Evolutionary conservation across 2,113 vertebrate genomes (phyloP).

Genomic region (Tiliqua scincoides): DNA sequence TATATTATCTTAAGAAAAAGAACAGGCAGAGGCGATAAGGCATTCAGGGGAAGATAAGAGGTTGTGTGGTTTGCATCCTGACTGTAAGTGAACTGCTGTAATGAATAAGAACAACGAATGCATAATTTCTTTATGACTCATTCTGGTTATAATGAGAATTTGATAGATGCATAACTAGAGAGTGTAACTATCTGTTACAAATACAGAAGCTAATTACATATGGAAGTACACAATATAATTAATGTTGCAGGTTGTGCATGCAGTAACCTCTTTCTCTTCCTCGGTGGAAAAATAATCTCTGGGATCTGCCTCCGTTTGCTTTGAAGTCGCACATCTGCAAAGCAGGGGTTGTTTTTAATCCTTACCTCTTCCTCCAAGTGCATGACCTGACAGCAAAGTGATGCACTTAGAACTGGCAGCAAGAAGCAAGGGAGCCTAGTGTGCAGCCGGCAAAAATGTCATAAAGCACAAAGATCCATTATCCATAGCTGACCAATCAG

Average conservation of each 20-base stretch:
- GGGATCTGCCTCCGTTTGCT: slow-evolving; percentile 36
- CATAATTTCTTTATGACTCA: slow-evolving; percentile 74
- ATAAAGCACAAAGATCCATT: background rate
- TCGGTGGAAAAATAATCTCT: slow-evolving; percentile 7
- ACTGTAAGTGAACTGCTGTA: slow-evolving; percentile 54
- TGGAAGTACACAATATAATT: slow-evolving; percentile 50
- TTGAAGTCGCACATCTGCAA: slow-evolving; percentile 38
- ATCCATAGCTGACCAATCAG: fast-evolving
- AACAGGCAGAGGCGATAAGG: slow-evolving; percentile 18
- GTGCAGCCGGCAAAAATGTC: background rate
- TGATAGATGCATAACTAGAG: slow-evolving; percentile 68
- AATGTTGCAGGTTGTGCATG: slow-evolving; percentile 51
- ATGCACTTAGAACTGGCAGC: slow-evolving; percentile 3
- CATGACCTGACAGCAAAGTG: slow-evolving; percentile 23
- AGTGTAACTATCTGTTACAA: slow-evolving; percentile 70
- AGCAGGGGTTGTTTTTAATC: slow-evolving; percentile 10
- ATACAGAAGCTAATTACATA: slow-evolving; percentile 64
- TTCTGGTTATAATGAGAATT: slow-evolving; percentile 70
- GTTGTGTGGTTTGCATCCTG: slow-evolving; percentile 51
- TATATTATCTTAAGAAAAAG: slow-evolving; percentile 23
- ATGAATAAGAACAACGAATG: slow-evolving; percentile 63
- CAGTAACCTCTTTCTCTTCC: slow-evolving; percentile 46
- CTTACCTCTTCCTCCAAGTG: background rate
- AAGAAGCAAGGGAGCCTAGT: slow-evolving; percentile 6
- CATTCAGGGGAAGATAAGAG: slow-evolving; percentile 19